These are phyloP conservation scores for Ganaspis sp. DNA, from an alignment of 1,140 invertebrate genomes.

Conservation along the genomic window DNA sequence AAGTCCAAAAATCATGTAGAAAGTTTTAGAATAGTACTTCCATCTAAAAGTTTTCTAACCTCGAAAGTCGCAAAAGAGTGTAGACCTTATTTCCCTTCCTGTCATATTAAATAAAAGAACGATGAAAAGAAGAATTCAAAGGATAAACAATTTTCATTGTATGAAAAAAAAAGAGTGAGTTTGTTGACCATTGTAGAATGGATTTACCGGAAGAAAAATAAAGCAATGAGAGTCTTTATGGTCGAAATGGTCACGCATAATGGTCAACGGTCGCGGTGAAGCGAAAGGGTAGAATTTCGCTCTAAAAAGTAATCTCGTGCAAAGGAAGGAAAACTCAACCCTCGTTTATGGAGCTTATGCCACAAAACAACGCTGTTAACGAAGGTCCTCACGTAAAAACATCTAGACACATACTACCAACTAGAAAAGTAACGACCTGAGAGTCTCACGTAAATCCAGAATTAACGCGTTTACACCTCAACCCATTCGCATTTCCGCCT, in stretches of 20 bases:
- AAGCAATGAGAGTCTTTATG: constrained; percentile 23
- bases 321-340: constrained; percentile 30
- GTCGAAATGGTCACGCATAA: constrained; percentile 37
- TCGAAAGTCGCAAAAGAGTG: no score
- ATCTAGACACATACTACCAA: not conserved
- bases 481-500: constrained; percentile 21
- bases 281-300: constrained; percentile 38
- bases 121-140: no score
- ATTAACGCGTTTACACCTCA: constrained; percentile 16
- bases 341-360: constrained; percentile 25
- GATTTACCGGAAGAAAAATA: not conserved
- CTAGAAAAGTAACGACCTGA: constrained; percentile 10
- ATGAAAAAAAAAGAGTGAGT: not conserved
- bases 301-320: constrained; percentile 47
- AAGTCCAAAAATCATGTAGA: no score
- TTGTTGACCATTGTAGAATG: not conserved
- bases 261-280: constrained; percentile 36
- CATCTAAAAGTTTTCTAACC: no score
- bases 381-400: constrained; percentile 3
- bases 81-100: no score
- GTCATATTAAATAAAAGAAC: no score
- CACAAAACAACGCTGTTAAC: constrained; percentile 30
- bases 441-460: constrained; percentile 3
- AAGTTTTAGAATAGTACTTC: no score
- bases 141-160: no score